A percentile compares a stretch with the other conserved stretches of the same genome.
These are phyloP conservation scores for Centropus bengalensis DNA, from an alignment of 2,113 vertebrate species.

Conservation along the genomic window DNA sequence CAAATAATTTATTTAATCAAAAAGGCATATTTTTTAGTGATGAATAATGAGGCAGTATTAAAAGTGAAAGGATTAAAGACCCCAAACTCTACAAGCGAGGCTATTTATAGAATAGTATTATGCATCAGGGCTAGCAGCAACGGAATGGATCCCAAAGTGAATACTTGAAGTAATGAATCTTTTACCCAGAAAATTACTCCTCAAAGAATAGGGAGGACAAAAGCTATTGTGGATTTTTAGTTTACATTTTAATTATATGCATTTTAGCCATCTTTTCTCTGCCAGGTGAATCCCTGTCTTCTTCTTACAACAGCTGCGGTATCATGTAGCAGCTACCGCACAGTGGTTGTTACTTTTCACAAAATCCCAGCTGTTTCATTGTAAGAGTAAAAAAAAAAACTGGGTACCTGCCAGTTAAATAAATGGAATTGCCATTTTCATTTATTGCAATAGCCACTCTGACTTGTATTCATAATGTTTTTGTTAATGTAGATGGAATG, in stretches of 20 bases:
- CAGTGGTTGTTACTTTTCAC: not conserved
- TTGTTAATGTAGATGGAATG: constrained; percentile 63
- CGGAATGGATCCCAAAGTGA: not conserved
- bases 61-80: not conserved
- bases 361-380: constrained; percentile 35
- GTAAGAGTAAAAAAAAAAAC: constrained; percentile 43
- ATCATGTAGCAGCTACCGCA: not conserved
- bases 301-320: not conserved
- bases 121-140: not conserved
- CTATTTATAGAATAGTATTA: not conserved
- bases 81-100: not conserved
- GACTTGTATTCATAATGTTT: constrained; percentile 41
- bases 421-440: constrained; percentile 56
- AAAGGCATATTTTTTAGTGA: not conserved
- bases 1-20: not conserved
- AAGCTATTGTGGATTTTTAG: not conserved
- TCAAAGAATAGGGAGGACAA: not conserved
- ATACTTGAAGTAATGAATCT: not conserved
- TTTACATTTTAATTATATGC: not conserved
- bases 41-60: not conserved
- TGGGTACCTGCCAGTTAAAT: constrained; percentile 45
- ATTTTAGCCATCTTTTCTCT: not conserved
- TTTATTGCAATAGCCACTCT: constrained; percentile 45
- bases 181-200: not conserved
- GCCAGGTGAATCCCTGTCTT: not conserved